Conservation (phyloP, 1,140 invertebrate species). For the Dryas iulia region DNA sequence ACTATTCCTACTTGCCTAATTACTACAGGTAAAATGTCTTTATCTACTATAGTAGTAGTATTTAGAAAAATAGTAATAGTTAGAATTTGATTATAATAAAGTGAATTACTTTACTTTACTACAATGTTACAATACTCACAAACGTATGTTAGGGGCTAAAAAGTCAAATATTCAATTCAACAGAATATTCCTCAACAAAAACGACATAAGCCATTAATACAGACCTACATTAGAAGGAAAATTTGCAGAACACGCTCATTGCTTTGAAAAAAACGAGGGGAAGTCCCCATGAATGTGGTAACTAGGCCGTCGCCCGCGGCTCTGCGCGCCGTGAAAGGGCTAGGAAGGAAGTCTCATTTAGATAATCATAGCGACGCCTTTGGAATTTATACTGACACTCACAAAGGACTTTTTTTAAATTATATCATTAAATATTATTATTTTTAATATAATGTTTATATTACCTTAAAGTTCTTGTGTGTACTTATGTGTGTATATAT, state of each 20-base stretch:
- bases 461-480: no score
- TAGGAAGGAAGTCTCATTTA: not conserved
- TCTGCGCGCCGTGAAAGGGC: slow-evolving; percentile 2
- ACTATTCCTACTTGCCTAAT: no score
- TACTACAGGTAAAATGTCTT: no score
- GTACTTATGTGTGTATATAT: no score
- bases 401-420: not conserved
- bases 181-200: not conserved
- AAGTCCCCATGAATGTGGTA: not conserved
- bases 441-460: no score
- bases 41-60: no score
- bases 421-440: not conserved
- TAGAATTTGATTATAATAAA: no score
- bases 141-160: no score
- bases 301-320: slow-evolving; percentile 15
- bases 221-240: not conserved
- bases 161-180: not conserved
- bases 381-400: not conserved
- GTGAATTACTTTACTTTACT: no score
- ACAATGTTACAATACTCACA: no score
- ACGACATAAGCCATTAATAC: not conserved
- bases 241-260: not conserved
- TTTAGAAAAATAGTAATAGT: no score
- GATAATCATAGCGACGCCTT: not conserved
- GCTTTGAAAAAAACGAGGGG: not conserved